Conservation (phyloP, 2,797 vertebrate species). For the Chelmon rostratus region DNA sequence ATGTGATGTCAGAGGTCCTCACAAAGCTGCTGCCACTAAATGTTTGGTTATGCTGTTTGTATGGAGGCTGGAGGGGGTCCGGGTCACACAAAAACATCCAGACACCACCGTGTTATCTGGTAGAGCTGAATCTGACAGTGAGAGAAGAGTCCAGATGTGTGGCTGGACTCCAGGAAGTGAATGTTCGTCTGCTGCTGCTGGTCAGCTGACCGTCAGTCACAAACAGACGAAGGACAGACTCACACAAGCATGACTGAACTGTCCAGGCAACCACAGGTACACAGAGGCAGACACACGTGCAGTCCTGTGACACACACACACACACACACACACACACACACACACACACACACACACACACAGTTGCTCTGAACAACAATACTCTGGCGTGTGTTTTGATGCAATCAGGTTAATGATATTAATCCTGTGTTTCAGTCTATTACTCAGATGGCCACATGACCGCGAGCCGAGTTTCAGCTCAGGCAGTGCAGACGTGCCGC, state of each 20-base stretch:
- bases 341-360: constrained; percentile 1
- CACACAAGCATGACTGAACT: not conserved
- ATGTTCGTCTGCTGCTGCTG: too few species aligned
- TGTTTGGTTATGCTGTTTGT: not conserved
- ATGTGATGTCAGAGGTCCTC: not conserved
- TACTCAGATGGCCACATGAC: not conserved
- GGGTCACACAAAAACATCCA: too few species aligned
- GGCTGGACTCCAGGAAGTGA: too few species aligned
- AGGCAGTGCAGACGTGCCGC: constrained; percentile 1
- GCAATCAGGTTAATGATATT: constrained; percentile 59
- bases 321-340: constrained; percentile 1
- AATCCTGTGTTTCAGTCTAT: constrained; percentile 41
- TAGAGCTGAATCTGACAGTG: not conserved
- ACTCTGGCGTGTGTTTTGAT: constrained; percentile 18
- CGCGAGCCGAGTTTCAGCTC: not conserved
- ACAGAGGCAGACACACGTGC: too few species aligned
- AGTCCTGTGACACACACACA: not conserved
- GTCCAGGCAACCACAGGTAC: not conserved
- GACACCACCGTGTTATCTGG: not conserved
- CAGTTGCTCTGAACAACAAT: not conserved
- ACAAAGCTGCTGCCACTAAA: not conserved
- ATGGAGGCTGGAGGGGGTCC: not conserved
- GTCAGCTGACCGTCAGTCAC: too few species aligned
- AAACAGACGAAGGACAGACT: too few species aligned
- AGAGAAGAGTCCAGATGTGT: too few species aligned